These are phyloP conservation scores for Furnarius figulus DNA, from an alignment of 2,113 vertebrate species.

Conservation along the genomic window DNA sequence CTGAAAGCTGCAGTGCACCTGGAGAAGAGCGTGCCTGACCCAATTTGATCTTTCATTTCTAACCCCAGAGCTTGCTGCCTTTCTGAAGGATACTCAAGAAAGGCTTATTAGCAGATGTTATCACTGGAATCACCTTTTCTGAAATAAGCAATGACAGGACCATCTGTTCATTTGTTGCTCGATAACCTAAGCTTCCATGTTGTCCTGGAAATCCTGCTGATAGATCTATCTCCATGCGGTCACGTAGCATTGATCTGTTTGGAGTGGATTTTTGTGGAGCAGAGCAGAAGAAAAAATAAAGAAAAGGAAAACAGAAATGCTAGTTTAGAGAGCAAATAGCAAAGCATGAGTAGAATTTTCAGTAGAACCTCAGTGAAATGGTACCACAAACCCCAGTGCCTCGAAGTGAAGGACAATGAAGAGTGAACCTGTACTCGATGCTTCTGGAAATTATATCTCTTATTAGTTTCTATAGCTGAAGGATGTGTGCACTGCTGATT, in stretches of 20 bases:
- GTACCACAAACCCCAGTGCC: neutral
- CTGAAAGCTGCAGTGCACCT: constrained; percentile 61
- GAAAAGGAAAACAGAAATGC: constrained; percentile 5
- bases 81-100: constrained; percentile 67
- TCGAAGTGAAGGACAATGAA: neutral
- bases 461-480: neutral
- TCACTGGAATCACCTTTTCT: constrained; percentile 63
- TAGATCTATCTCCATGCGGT: constrained; percentile 51
- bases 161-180: constrained; percentile 70
- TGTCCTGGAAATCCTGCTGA: constrained; percentile 60
- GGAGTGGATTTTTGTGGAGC: constrained; percentile 43
- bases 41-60: constrained; percentile 73
- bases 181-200: constrained; percentile 56
- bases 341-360: neutral
- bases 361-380: neutral
- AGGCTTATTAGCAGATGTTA: constrained; percentile 73
- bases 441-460: neutral
- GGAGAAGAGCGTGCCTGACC: constrained; percentile 60
- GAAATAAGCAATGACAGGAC: constrained; percentile 66
- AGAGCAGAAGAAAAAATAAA: neutral
- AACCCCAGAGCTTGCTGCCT: constrained; percentile 56
- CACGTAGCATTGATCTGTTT: constrained; percentile 57
- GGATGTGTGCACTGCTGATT: constrained; percentile 24
- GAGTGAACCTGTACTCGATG: neutral
- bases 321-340: constrained; percentile 25